Percentiles rank a stretch among this genome's conserved stretches.
Conservation (phyloP, 2,113 vertebrate species). For the Bujurquina vittata region DNA sequence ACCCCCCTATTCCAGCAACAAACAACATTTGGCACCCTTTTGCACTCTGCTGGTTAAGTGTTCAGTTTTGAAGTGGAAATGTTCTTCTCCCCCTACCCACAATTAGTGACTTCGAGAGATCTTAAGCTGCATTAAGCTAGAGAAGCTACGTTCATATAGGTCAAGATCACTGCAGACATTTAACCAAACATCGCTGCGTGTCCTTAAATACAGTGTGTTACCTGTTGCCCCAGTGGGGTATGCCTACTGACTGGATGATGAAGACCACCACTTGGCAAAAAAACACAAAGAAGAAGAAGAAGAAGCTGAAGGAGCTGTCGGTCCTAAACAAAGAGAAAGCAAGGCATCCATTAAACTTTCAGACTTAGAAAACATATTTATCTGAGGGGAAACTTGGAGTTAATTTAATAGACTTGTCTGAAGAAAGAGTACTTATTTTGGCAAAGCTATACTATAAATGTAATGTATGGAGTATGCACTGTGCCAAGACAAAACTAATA, state of each 20-base stretch:
- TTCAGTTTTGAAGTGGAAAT: too few species aligned
- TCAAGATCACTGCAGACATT: too few species aligned
- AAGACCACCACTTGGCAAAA: constrained; percentile 91
- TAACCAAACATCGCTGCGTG: too few species aligned
- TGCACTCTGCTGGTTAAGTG: too few species aligned
- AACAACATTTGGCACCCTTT: too few species aligned
- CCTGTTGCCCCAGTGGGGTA: constrained; percentile 93
- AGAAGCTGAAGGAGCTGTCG: constrained; percentile 99
- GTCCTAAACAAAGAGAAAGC: constrained; percentile 77
- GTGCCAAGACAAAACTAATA: background rate
- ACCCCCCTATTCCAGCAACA: too few species aligned
- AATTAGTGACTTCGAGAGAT: too few species aligned
- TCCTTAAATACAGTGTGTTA: constrained; percentile 37
- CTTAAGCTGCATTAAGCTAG: too few species aligned
- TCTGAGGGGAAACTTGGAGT: background rate
- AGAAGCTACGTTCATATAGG: too few species aligned
- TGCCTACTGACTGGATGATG: constrained; percentile 90
- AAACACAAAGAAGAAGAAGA: constrained; percentile 96
- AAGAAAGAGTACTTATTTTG: background rate
- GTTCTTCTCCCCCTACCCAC: too few species aligned
- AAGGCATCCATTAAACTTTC: background rate
- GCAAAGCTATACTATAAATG: background rate
- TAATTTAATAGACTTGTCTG: background rate
- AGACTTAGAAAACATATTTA: background rate
- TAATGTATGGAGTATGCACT: background rate